A percentile compares a stretch with the other conserved stretches of the same genome.
These are phyloP conservation scores for Bugulina stolonifera DNA, from an alignment of 2,888 invertebrate genomes.

Conservation along the genomic window DNA sequence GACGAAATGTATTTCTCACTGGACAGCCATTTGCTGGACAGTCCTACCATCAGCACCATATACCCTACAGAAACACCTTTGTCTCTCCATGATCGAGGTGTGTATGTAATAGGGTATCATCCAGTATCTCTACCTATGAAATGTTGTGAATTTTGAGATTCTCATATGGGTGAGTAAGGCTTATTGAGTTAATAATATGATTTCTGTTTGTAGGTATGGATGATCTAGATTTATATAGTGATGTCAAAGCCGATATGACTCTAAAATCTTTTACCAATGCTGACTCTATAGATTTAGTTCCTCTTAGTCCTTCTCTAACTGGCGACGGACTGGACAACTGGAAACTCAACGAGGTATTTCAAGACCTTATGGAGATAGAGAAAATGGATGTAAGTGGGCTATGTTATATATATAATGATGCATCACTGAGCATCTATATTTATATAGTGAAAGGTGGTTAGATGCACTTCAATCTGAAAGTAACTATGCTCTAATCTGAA, in stretches of 20 bases:
- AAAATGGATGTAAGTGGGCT: too few relatives aligned
- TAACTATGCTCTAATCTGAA: too few relatives aligned
- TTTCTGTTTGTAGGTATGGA: too few relatives aligned
- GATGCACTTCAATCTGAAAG: too few relatives aligned
- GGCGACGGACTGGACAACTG: not conserved
- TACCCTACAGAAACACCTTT: not conserved
- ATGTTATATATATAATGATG: too few relatives aligned
- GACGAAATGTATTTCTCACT: not conserved
- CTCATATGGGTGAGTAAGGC: too few relatives aligned
- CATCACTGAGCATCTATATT: too few relatives aligned
- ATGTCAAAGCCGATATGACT: not conserved
- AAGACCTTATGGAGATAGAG: too few relatives aligned
- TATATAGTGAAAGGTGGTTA: too few relatives aligned
- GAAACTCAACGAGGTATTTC: conserved; percentile 17
- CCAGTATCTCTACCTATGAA: too few relatives aligned
- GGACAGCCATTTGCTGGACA: not conserved
- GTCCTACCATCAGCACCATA: not conserved
- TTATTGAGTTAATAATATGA: too few relatives aligned
- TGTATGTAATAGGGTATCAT: not conserved
- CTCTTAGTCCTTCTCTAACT: not conserved
- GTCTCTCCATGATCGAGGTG: not conserved
- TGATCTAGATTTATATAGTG: not conserved
- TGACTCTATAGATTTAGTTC: not conserved
- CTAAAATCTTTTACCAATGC: not conserved
- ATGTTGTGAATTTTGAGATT: too few relatives aligned